These are phyloP conservation scores for Jordanella pulchra DNA, from an alignment of 2,797 vertebrate species.

Conservation along the genomic window DNA sequence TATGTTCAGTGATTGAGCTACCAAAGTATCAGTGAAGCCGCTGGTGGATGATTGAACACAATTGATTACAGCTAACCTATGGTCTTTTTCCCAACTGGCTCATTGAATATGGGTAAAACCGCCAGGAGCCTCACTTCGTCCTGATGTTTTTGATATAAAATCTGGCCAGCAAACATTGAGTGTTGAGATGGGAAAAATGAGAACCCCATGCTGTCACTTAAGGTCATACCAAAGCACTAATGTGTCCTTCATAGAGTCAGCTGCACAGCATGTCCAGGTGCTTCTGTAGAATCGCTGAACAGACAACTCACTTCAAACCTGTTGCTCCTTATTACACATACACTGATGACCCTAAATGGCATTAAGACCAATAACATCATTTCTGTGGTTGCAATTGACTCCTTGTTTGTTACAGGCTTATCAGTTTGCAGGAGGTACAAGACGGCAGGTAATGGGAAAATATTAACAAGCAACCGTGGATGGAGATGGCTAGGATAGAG, in stretches of 20 bases:
- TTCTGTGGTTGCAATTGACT: constrained; percentile 53
- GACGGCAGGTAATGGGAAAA: constrained; percentile 28
- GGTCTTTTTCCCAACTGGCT: constrained; percentile 32
- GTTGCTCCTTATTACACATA: constrained; percentile 48
- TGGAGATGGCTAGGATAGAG: constrained; percentile 47
- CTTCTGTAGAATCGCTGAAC: constrained; percentile 28
- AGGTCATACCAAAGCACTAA: constrained; percentile 30
- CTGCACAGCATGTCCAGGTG: constrained; percentile 42
- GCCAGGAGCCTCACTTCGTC: constrained; percentile 5
- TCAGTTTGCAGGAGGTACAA: constrained; percentile 26
- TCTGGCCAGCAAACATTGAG: constrained; percentile 26
- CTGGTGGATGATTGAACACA: constrained; percentile 52
- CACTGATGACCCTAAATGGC: constrained; percentile 59
- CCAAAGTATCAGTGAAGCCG: constrained; percentile 56
- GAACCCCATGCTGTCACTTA: constrained; percentile 65
- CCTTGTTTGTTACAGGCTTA: constrained; percentile 57
- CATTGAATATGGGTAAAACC: neutral
- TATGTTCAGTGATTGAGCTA: constrained; percentile 57
- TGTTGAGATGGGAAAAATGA: constrained; percentile 47
- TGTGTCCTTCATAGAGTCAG: constrained; percentile 28
- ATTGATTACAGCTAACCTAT: constrained; percentile 58
- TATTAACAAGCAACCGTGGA: constrained; percentile 29
- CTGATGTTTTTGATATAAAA: constrained; percentile 32
- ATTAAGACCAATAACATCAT: constrained; percentile 56
- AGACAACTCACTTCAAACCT: constrained; percentile 53